A percentile compares a stretch with the other conserved stretches of the same genome.
Conservation (phyloP, 2,797 vertebrate species). For the Gymnoscopelus braueri region DNA sequence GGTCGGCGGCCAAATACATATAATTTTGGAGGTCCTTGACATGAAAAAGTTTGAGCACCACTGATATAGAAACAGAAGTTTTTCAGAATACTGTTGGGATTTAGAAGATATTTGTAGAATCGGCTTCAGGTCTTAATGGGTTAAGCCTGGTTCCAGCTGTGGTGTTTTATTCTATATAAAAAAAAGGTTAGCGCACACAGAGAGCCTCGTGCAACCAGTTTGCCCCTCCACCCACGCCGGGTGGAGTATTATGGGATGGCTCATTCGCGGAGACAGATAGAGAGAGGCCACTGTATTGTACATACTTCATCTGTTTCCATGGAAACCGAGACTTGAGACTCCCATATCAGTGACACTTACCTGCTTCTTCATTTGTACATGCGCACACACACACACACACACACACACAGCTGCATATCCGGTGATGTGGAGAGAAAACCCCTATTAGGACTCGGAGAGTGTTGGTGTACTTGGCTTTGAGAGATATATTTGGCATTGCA, state of each 20-base stretch:
- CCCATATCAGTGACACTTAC: slow-evolving; percentile 51
- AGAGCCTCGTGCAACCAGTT: slow-evolving; percentile 44
- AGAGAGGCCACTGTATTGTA: slow-evolving; percentile 45
- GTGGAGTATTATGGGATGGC: slow-evolving; percentile 70
- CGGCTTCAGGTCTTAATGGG: too few relatives aligned
- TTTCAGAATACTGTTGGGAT: too few relatives aligned
- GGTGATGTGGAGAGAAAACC: background rate
- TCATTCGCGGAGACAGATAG: slow-evolving; percentile 62
- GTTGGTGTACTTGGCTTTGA: slow-evolving; percentile 8
- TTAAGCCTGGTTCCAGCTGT: too few relatives aligned
- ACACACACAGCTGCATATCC: background rate
- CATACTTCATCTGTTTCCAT: slow-evolving; percentile 65
- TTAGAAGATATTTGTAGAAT: too few relatives aligned
- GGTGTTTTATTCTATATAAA: too few relatives aligned
- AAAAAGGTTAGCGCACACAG: too few relatives aligned
- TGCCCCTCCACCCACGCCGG: slow-evolving; percentile 61
- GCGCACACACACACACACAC: background rate
- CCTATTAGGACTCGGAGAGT: background rate
- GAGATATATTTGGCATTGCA: slow-evolving; percentile 31
- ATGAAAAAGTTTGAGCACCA: too few relatives aligned
- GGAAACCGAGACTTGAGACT: slow-evolving; percentile 59
- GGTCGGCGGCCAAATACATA: too few relatives aligned
- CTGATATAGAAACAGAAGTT: too few relatives aligned
- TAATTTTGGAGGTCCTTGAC: too few relatives aligned
- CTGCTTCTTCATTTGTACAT: slow-evolving; percentile 28